A percentile compares a stretch with the other conserved stretches of the same genome.
These are phyloP conservation scores for Pristionchus exspectatus DNA, from an alignment of 2,888 invertebrate species.

Conservation along the genomic window DNA sequence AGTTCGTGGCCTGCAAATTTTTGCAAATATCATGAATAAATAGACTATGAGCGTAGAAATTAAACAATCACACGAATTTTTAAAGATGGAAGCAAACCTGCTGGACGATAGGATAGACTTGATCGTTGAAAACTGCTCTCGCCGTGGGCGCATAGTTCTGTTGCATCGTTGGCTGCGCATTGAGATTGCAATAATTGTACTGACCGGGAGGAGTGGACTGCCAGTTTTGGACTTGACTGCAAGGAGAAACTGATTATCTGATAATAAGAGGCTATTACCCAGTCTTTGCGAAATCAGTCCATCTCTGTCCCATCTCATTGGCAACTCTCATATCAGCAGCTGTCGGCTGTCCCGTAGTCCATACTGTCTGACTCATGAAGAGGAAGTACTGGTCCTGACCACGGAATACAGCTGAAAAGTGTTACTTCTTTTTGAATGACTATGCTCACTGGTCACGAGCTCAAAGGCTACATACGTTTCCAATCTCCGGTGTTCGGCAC, in stretches of 20 bases:
- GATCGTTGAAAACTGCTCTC: slow-evolving; percentile 66
- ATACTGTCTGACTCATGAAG: slow-evolving; percentile 69
- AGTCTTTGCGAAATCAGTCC: slow-evolving; percentile 71
- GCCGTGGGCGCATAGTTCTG: slow-evolving; percentile 64
- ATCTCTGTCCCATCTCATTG: slow-evolving; percentile 66
- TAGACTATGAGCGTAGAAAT: background rate
- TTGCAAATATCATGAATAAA: background rate
- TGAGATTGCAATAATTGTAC: slow-evolving; percentile 68
- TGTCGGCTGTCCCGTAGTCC: slow-evolving; percentile 62
- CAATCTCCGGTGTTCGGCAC: slow-evolving; percentile 64
- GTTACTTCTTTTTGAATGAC: background rate
- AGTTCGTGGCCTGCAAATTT: background rate
- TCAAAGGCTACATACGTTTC: slow-evolving; percentile 60
- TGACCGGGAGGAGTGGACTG: slow-evolving; percentile 60
- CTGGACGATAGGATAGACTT: slow-evolving; percentile 66
- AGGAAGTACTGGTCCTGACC: slow-evolving; percentile 70
- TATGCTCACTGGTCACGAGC: background rate
- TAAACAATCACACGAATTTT: too few relatives aligned
- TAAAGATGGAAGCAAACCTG: background rate
- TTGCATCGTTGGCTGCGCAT: slow-evolving; percentile 60
- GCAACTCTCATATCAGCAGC: slow-evolving; percentile 65
- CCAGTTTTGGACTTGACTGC: slow-evolving; percentile 66
- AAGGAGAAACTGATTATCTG: background rate
- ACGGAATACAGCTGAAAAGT: slow-evolving; percentile 67
- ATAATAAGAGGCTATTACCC: slow-evolving; percentile 55